Percentiles rank a stretch among this genome's conserved stretches.
Evolutionary conservation across 2,113 vertebrate genomes (phyloP).

Genomic region (Andinoacara biseriatus): DNA sequence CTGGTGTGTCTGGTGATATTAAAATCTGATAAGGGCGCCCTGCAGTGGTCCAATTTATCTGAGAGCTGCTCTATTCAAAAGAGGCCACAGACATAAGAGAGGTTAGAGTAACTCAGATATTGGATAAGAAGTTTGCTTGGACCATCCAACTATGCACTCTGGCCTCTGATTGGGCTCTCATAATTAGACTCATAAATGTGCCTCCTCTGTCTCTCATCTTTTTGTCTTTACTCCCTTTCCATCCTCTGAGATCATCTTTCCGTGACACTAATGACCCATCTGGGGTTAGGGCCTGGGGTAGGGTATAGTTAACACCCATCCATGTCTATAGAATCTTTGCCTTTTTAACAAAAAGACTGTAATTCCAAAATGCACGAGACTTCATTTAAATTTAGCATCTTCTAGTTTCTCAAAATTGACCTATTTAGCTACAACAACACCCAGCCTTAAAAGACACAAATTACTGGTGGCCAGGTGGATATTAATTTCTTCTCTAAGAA

Average conservation of each 20-base stretch:
- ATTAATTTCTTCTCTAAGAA: no score
- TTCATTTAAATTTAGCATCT: background rate
- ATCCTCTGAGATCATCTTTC: background rate
- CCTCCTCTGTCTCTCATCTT: constrained; percentile 18
- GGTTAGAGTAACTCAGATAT: constrained; percentile 75
- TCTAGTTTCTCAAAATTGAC: background rate
- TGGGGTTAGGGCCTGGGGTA: background rate
- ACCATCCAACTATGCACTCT: constrained; percentile 55
- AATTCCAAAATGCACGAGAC: no score
- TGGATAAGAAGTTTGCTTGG: constrained; percentile 73
- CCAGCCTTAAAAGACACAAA: no score
- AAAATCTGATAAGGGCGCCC: constrained; percentile 57
- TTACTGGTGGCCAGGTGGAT: no score
- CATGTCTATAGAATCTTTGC: no score
- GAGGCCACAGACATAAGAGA: constrained; percentile 59
- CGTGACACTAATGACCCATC: no score
- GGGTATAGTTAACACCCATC: no score
- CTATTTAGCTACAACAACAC: background rate
- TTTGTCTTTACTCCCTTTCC: background rate
- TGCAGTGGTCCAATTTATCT: constrained; percentile 42
- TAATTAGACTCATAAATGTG: constrained; percentile 81
- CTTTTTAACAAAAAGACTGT: no score
- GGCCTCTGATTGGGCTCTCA: constrained; percentile 69
- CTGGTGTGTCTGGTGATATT: constrained; percentile 58
- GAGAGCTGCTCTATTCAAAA: constrained; percentile 63